Evolutionary conservation across 2,113 vertebrate species (phyloP), one percentile per base, ranked within the genome.

Genomic region (Mobula hypostoma): DNA sequence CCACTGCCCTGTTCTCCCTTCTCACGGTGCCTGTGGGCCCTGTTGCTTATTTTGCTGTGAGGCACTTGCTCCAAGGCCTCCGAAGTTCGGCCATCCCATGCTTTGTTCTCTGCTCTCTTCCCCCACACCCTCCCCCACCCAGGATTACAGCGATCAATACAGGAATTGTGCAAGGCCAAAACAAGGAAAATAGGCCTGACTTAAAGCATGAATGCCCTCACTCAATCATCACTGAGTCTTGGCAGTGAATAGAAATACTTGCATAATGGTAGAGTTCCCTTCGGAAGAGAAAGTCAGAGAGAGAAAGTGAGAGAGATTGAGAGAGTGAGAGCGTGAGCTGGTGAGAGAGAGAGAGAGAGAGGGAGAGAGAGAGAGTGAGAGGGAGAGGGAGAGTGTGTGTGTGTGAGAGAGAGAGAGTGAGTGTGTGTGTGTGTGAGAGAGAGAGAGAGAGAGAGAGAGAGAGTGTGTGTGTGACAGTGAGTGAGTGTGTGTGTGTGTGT

Each of bases 141-240:
- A n/a, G 68, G 90, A 93, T 93, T 93, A 74, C 48, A 27, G 8
- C 32, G 19, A 93, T 74, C 90, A 93, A 93, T 93, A 27, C 90
- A 40, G 90, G 68, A 93, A 93, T 72, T 11, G 70, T 93, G 21
- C 21, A 40, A 93, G 91, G 27, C 21, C 19, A 21, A 29, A 74
- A 9, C 21, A 74, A 36, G 68, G 19, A 48, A 56, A 40, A 48
- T 74, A 40, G 21, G 91, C 19, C 68, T 8, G 68, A 4, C 21
- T 74, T 93, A 15, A 76, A 93, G 91, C 70, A 24, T 93, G 91
- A 93, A 93, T 93, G 70, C 70, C 70, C 19, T 63, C 91, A 74
- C 91, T 93, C 40, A 93, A 11, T 56, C 72, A 36, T 76, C 24
- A 56, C 63, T 32, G n/a, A 17, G 29, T 61, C 61, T 24, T 70